Base-by-base conservation (phyloP, 1,140 invertebrate species). In the Drosophila lacteicornis region DNA sequence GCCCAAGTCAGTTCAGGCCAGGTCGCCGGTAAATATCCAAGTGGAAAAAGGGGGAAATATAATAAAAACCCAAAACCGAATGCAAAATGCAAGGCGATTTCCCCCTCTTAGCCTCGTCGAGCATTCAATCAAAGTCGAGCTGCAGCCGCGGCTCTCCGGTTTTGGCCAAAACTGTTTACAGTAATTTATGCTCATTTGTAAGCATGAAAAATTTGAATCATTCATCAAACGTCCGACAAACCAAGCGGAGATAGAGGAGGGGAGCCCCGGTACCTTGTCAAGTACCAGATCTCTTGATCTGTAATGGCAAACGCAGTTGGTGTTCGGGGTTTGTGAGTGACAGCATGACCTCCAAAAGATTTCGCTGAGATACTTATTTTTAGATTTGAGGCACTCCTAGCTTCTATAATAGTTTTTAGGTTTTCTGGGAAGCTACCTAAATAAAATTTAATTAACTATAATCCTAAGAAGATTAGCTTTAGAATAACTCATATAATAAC, bases 101-200 rank as follows among this genome's bases (percentile, higher is more conserved):
- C 15, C 70, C 69, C 43, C 55, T 43, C 49, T 46, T 9, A 47
- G 66, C 67, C 69, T 46, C 46, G 51, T 45, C 38, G 51, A 36
- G 78, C 84, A 80, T 88, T 88, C 84, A 88, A 88, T 88, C 84
- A 88, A 88, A 90, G 85, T 84, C 75, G 75, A 38, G 22, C 49
- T 66, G 59, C 60, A 30, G 46, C 38, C 60, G 50, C 63, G 45
- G 58, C 68, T 75, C 63, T 58, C 67, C 80, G 46, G 68, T 80
- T 78, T 75, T 75, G 69, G 82, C 83, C 81, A 87, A 68, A 74
- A 75, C 79, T 87, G 66, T 85, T 75, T 75, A 63, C 82, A 70
- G 82, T 88, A 87, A 87, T 88, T 84, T 84, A 80, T 88, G 84
- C 84, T 87, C 84, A 87, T 87, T 87, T 87, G 84, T 87, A 75